Base-by-base conservation (phyloP, 2,888 invertebrate genomes). In the Chironomus tentans region DNA sequence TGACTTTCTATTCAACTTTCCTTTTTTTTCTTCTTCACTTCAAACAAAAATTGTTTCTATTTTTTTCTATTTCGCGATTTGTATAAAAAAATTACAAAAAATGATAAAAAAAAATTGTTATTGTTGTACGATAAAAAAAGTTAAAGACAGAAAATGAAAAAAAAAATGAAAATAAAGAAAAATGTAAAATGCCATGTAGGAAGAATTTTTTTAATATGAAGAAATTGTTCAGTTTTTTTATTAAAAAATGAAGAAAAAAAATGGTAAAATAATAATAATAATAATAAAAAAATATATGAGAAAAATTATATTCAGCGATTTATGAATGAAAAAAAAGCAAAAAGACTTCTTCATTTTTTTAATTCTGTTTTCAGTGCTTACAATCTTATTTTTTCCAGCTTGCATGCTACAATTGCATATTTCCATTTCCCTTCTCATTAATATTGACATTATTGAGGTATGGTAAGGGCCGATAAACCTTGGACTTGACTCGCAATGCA, bases 31-130 rank as follows among this genome's bases (percentile, higher is more conserved):
- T 50, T 48, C 12, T 10, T 38, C n/a, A 62, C 28, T 22, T 18
- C 15, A 70, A 50, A 46, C 24, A 62, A 61, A 61, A 72, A 72
- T 62, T 22, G 38, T 12, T 21, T 21, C n/a, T n/a, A n/a, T n/a
- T 65, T 21, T 7, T 46, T 38, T 68, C 68, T 18, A 28, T 68
- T 28, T 68, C 68, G 13, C n/a, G 38, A 13, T 6, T 15, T 15
- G 15, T 56, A n/a, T 22, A 68, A 68, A 74, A 74, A 74, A 74
- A 68, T 22, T 68, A 68, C 24, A 74, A 68, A 68, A 68, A 28
- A 68, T 46, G 15, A 68, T 65, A 62, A 74, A 74, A 74, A n/a
- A 74, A 74, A 74, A 74, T 74, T 74, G 74, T 74, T 74, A 68
- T 73, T 73, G 72, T 73, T 73, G 62, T 62, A 61, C 61, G 62